phyloP scores from a whole-genome alignment of 2,113 vertebrate genomes.

The Engystomops pustulosus region DNA sequence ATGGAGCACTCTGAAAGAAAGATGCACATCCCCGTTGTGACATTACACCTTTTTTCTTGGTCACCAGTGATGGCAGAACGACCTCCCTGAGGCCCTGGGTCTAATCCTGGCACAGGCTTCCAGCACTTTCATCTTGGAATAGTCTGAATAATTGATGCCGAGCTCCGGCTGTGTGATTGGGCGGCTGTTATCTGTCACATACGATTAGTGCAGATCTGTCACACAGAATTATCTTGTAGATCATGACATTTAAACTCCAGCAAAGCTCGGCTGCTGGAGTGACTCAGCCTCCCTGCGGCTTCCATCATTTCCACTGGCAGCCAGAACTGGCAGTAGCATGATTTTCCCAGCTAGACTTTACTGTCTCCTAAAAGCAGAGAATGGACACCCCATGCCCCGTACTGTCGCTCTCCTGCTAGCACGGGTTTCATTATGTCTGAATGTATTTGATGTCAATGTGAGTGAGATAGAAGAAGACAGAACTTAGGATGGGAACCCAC shows the following conservation, averaged over 20 bases:
- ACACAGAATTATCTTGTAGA: constrained; percentile 34
- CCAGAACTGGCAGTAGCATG: not conserved
- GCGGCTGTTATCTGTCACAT: constrained; percentile 30
- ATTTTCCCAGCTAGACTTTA: constrained; percentile 1
- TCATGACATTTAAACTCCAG: constrained; percentile 25
- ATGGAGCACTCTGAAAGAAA: not conserved
- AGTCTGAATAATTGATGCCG: constrained; percentile 35
- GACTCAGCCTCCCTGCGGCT: constrained; percentile 39
- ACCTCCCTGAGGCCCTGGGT: not conserved
- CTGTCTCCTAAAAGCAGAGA: not conserved
- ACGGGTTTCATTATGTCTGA: not conserved
- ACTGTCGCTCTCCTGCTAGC: not conserved
- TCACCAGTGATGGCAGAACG: not conserved
- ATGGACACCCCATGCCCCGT: not conserved
- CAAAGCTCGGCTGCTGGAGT: constrained; percentile 1
- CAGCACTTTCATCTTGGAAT: not conserved
- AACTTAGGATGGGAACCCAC: not conserved
- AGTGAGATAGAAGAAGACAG: not conserved
- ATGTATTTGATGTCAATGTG: not conserved
- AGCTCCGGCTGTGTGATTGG: not conserved
- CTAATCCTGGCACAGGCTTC: not conserved
- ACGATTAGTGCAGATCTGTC: constrained; percentile 32
- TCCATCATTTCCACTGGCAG: not conserved
- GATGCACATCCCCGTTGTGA: not conserved
- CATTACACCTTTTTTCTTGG: not conserved